Conservation (phyloP, 2,113 vertebrate species). For the Porphyrio hochstetteri region DNA sequence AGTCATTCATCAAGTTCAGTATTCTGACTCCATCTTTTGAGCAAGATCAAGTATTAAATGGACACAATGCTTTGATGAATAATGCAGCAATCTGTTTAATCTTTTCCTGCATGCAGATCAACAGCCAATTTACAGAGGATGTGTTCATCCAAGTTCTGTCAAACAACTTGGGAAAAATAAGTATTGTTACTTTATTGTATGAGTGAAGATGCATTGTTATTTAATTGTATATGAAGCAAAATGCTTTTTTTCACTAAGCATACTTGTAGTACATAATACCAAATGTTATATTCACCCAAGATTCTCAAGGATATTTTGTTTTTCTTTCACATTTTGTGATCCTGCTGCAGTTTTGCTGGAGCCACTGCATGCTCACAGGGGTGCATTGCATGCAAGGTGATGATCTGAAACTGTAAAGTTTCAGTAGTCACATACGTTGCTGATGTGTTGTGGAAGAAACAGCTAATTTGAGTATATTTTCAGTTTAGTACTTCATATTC, state of each 20-base stretch:
- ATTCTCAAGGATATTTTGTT: neutral
- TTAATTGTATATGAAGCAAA: neutral
- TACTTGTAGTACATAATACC: neutral
- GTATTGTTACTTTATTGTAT: neutral
- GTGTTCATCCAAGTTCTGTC: neutral
- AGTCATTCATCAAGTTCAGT: neutral
- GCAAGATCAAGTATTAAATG: neutral
- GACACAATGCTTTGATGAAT: neutral
- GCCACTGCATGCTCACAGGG: neutral
- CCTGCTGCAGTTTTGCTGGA: neutral
- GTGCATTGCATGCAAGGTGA: rapidly evolving
- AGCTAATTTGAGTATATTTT: neutral
- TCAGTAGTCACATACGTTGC: neutral
- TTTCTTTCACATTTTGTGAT: neutral
- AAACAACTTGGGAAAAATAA: neutral
- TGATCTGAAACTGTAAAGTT: neutral
- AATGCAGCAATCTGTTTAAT: conserved; percentile 8
- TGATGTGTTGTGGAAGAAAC: neutral
- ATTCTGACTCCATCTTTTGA: neutral
- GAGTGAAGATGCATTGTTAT: neutral
- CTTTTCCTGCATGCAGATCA: neutral
- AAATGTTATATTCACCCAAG: neutral
- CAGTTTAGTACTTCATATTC: neutral
- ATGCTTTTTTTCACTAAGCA: neutral
- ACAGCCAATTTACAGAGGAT: neutral